Conservation (phyloP, 2,113 vertebrate species). For the Onychostruthus taczanowskii region DNA sequence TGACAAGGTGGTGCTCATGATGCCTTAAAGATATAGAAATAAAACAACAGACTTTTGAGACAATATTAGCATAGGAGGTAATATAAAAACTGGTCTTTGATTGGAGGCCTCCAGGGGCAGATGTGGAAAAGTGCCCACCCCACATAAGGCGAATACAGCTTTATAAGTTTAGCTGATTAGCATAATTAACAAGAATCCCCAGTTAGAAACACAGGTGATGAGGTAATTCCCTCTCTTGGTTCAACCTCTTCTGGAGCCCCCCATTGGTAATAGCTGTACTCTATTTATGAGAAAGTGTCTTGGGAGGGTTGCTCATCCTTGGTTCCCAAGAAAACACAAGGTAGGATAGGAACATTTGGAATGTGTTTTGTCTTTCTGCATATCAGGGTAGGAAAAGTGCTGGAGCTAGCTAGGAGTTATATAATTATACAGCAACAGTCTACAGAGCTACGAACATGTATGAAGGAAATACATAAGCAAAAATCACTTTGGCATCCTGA, state of each 20-base stretch:
- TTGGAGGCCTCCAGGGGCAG: background rate
- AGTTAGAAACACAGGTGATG: background rate
- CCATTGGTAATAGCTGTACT: background rate
- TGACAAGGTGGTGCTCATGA: background rate
- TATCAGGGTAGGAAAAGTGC: no score
- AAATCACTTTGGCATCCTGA: background rate
- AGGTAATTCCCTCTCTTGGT: background rate
- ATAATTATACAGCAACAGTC: background rate
- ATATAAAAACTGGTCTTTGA: background rate
- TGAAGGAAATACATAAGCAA: background rate
- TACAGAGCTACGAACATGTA: accelerated
- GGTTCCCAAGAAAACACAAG: background rate
- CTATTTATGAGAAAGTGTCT: background rate
- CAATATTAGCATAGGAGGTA: background rate
- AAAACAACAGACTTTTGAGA: background rate
- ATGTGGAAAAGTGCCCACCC: background rate
- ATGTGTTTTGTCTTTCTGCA: background rate
- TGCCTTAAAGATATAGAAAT: background rate
- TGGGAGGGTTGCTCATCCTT: background rate
- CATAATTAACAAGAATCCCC: background rate
- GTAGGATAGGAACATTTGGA: background rate
- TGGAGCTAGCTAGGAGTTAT: background rate
- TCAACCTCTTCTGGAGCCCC: background rate
- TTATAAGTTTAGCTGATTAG: background rate
- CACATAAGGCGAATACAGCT: accelerated